phyloP scores from a whole-genome alignment of 2,113 vertebrate genomes.

The Melanocharis versteri region DNA sequence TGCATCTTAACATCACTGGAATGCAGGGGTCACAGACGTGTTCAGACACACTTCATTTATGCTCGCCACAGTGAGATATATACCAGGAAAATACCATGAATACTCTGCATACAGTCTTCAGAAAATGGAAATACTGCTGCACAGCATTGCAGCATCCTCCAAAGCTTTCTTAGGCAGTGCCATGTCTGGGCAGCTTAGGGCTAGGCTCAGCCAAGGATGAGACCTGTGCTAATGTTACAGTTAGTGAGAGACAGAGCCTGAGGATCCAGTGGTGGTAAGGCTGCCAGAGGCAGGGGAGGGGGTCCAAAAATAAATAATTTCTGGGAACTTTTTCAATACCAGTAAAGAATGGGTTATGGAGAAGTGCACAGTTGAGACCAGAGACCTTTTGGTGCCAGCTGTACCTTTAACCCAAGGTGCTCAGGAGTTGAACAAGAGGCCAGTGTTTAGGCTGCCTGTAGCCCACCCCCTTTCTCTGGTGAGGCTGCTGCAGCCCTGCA shows the following conservation, averaged over 20 bases:
- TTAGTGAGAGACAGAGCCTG: background rate
- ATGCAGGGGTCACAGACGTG: background rate
- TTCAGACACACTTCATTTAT: background rate
- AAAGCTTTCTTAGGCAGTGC: background rate
- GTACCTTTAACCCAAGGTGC: background rate
- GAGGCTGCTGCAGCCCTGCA: background rate
- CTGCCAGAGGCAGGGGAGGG: background rate
- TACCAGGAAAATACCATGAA: background rate
- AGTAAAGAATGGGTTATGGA: rapidly evolving
- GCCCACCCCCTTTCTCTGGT: background rate
- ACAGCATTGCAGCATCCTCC: background rate
- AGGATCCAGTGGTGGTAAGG: background rate
- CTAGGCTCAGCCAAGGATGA: background rate
- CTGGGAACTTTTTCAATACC: background rate
- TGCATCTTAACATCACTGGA: background rate
- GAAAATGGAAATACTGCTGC: background rate
- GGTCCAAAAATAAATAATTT: background rate
- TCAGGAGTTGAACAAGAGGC: background rate
- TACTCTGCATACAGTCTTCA: background rate
- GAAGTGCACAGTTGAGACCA: background rate
- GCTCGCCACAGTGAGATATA: rapidly evolving
- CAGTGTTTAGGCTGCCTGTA: background rate
- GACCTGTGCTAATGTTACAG: background rate
- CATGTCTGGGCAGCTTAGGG: background rate
- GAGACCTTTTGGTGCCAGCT: background rate